These are phyloP conservation scores for Acleris holmiana DNA, from an alignment of 2,888 invertebrate genomes.

Conservation along the genomic window DNA sequence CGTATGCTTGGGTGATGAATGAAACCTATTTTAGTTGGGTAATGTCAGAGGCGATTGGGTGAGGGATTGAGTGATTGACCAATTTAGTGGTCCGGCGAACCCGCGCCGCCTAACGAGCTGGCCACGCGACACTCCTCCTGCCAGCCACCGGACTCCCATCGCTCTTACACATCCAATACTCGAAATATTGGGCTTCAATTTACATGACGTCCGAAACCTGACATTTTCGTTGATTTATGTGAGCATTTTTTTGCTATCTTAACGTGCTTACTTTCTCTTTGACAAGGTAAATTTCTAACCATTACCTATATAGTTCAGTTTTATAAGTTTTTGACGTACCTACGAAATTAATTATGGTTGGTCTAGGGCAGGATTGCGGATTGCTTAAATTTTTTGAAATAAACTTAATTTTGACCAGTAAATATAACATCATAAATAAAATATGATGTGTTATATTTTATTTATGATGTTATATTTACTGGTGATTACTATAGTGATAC, in stretches of 20 bases:
- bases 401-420: too few relatives aligned
- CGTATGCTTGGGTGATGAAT: too few relatives aligned
- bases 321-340: too few relatives aligned
- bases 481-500: too few relatives aligned
- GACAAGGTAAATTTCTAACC: not conserved
- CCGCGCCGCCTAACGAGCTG: constrained; percentile 66
- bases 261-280: not conserved
- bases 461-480: too few relatives aligned
- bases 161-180: constrained; percentile 1
- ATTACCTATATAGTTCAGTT: too few relatives aligned
- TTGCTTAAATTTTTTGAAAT: too few relatives aligned
- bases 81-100: constrained; percentile 51
- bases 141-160: constrained; percentile 9
- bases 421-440: too few relatives aligned
- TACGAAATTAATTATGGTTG: too few relatives aligned
- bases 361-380: too few relatives aligned
- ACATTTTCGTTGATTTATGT: constrained; percentile 1
- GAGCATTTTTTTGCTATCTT: not conserved
- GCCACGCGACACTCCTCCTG: constrained; percentile 55
- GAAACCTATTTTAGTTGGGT: constrained; percentile 28
- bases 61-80: constrained; percentile 45
- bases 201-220: constrained; percentile 23
- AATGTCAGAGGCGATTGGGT: constrained; percentile 38
- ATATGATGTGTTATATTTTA: too few relatives aligned
- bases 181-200: constrained; percentile 54